Conservation (phyloP, 2,113 vertebrate species). For the Sander vitreus region DNA sequence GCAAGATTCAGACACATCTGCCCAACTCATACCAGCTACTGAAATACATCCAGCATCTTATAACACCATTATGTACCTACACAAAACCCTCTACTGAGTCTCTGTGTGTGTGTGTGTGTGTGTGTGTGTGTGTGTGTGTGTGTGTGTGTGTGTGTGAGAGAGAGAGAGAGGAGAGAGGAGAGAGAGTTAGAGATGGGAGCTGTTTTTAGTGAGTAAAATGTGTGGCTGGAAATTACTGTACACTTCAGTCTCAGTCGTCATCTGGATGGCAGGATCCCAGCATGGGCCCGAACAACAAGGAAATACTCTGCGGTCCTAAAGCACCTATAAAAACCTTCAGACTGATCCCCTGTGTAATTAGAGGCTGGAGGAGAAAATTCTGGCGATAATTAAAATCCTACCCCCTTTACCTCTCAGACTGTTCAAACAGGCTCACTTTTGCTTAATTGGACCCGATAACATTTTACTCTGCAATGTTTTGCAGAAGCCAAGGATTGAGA, state of each 20-base stretch:
- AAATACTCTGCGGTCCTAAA: slow-evolving; percentile 73
- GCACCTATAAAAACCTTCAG: slow-evolving; percentile 72
- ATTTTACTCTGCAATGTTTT: slow-evolving; percentile 48
- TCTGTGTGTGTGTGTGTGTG: slow-evolving; percentile 4
- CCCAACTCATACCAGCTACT: slow-evolving; percentile 40
- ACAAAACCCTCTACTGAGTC: slow-evolving; percentile 16
- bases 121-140: background rate
- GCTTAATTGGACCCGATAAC: slow-evolving; percentile 50
- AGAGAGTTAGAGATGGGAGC: slow-evolving; percentile 10
- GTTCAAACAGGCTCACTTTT: slow-evolving; percentile 50
- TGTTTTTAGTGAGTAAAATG: slow-evolving; percentile 44
- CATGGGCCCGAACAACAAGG: slow-evolving; percentile 72
- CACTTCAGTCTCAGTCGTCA: slow-evolving; percentile 61
- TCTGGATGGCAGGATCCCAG: slow-evolving; percentile 76
- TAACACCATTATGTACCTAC: slow-evolving; percentile 35
- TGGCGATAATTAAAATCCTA: slow-evolving; percentile 73
- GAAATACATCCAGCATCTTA: slow-evolving; percentile 51
- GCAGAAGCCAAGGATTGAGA: slow-evolving; percentile 26
- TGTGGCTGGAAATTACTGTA: slow-evolving; percentile 59
- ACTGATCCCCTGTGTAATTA: slow-evolving; percentile 76
- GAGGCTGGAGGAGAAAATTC: slow-evolving; percentile 68
- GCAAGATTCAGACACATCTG: slow-evolving; percentile 43
- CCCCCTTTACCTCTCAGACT: slow-evolving; percentile 23
- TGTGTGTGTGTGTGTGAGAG: background rate
- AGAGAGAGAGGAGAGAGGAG: background rate